Evolutionary conservation across 2,113 vertebrate species (phyloP).

Genomic region (Phyllopteryx taeniolatus): DNA sequence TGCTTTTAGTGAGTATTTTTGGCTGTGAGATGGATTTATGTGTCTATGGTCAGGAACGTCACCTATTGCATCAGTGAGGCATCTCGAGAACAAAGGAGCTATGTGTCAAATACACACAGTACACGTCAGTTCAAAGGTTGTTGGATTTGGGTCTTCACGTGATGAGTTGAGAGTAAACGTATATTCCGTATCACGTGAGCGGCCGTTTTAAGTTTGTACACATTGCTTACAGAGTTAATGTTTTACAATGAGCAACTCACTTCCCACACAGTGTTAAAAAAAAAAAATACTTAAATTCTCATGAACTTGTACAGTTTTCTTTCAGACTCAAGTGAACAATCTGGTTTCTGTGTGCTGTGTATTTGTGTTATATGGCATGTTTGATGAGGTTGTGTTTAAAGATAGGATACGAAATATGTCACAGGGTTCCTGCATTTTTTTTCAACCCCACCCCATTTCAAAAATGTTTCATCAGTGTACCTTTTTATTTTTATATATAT

Average conservation of each 20-base stretch:
- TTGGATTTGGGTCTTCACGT: slow-evolving; percentile 8
- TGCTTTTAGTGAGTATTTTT: background rate
- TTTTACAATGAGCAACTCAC: slow-evolving; percentile 32
- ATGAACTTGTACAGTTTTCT: slow-evolving; percentile 48
- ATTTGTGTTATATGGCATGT: slow-evolving; percentile 61
- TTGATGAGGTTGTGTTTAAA: slow-evolving; percentile 38
- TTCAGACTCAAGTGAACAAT: slow-evolving; percentile 54
- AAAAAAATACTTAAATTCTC: background rate
- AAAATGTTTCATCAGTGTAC: background rate
- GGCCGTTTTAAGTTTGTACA: background rate
- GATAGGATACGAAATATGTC: slow-evolving; percentile 10
- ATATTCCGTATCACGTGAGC: background rate
- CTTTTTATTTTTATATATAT: too few relatives aligned
- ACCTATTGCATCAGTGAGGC: background rate
- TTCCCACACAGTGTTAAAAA: slow-evolving; percentile 41
- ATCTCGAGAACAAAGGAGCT: too few relatives aligned
- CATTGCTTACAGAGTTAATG: background rate
- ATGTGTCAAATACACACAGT: background rate
- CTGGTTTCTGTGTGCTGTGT: slow-evolving; percentile 53
- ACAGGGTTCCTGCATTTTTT: slow-evolving; percentile 21
- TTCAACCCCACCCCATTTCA: background rate
- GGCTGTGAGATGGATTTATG: background rate
- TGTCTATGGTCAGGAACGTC: background rate
- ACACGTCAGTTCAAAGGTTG: background rate
- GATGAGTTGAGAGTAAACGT: slow-evolving; percentile 8